Base-by-base conservation (phyloP, 53 echinoderm and acorn worm genomes). In the Temnopleurus reevesii region DNA sequence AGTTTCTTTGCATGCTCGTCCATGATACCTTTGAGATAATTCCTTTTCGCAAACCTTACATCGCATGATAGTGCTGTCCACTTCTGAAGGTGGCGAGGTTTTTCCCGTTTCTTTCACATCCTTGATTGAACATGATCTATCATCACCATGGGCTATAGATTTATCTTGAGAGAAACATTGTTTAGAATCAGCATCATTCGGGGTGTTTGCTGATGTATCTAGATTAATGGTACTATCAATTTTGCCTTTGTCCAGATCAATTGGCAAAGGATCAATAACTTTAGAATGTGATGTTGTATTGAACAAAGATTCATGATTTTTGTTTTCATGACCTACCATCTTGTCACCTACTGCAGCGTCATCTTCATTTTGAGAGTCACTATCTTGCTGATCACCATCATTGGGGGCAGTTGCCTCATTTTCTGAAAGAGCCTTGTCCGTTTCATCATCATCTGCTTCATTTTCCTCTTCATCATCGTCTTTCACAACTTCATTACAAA, bases 1-100 rank as follows among this genome's bases (percentile, higher is more conserved):
- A 51, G 29, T 4, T 51, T 49, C 31, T 25, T 49, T 80, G 80
- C 80, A 80, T 27, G 80, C 26, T 80, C 80, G 36, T 30, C 51
- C 28, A 47, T 28, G 51, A 77, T 27, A 46, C 45, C 45, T 45
- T 13, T 29, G 77, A 28, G 80, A 47, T 28, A 80, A 47, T 80
- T 80, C 80, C 7, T 9, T 47, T 80, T 30, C 80, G 46, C 80
- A 80, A 4, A 46, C 27, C 49, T 80, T 46, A 18, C 80, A 80
- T 21, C 36, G 71, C n/a, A 71, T 13, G 15, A 41, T 41, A 71
- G 36, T 2, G 41, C 41, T 19, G 41, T 71, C 7, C 33, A 13
- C 15, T 41, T 41, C 43, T 41, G 43, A 71, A 71, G n/a, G 71
- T 38, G 18, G 36, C 2, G 41, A 6, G 6, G 12, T 33, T 31